Evolutionary conservation across 2,888 invertebrate genomes (phyloP).

Genomic region (Philopedon plagiatum): DNA sequence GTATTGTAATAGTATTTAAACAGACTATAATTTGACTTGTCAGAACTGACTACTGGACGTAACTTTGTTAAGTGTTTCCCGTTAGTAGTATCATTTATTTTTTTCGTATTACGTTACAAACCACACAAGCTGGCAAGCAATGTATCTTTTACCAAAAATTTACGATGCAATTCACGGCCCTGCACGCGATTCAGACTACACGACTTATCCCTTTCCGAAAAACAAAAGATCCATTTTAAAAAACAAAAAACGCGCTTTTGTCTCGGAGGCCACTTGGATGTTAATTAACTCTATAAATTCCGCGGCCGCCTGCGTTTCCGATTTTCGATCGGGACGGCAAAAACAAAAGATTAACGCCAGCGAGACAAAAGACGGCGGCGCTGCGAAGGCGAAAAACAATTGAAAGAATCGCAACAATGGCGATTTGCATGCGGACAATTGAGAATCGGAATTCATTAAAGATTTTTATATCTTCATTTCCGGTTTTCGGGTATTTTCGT

Average conservation of each 20-base stretch:
- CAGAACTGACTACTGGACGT: too few species aligned
- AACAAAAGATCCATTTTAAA: constrained; percentile 44
- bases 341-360: constrained; percentile 52
- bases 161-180: constrained; percentile 33
- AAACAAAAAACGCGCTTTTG: constrained; percentile 43
- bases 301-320: constrained; percentile 50
- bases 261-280: constrained; percentile 52
- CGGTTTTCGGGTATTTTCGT: constrained; percentile 53
- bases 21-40: too few species aligned
- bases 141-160: too few species aligned
- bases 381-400: constrained; percentile 51
- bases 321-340: constrained; percentile 50
- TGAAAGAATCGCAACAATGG: constrained; percentile 53
- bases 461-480: constrained; percentile 61
- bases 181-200: constrained; percentile 28
- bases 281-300: constrained; percentile 53
- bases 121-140: too few species aligned
- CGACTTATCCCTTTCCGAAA: constrained; percentile 43
- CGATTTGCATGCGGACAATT: constrained; percentile 52
- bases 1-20: too few species aligned
- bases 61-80: too few species aligned
- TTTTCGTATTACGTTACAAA: too few species aligned
- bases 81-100: too few species aligned
- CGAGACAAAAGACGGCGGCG: constrained; percentile 50
- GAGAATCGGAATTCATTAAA: constrained; percentile 56